Percentiles rank a stretch among this genome's conserved stretches.
Conservation (phyloP, 2,113 vertebrate genomes). For the Salvelinus sp. region DNA sequence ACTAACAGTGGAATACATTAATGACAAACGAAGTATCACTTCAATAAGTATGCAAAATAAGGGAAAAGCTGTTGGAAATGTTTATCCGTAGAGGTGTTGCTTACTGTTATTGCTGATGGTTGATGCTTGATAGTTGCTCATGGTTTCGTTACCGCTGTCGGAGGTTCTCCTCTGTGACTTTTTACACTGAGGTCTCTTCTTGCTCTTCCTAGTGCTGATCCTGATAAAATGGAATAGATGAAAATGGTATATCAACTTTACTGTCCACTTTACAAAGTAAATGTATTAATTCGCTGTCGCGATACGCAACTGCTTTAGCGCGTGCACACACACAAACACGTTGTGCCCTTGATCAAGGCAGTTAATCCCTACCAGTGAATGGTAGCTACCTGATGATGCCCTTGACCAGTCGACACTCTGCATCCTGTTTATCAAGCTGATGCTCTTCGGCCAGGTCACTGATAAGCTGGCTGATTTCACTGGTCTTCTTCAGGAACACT, state of each 20-base stretch:
- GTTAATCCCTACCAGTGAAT: too few relatives aligned
- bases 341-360: too few relatives aligned
- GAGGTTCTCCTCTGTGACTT: conserved; percentile 65
- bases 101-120: conserved; percentile 19
- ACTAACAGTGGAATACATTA: conserved; percentile 6
- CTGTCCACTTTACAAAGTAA: too few relatives aligned
- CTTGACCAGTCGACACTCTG: conserved; percentile 87
- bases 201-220: conserved; percentile 88
- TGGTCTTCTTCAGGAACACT: conserved; percentile 90
- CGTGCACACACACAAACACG: too few relatives aligned
- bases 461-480: conserved; percentile 92
- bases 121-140: conserved; percentile 69
- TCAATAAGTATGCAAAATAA: neutral
- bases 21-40: conserved; percentile 32
- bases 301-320: too few relatives aligned
- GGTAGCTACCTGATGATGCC: conserved; percentile 78
- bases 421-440: conserved; percentile 85
- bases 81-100: neutral
- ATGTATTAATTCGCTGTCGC: too few relatives aligned
- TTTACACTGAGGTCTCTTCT: conserved; percentile 53
- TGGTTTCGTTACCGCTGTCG: conserved; percentile 90
- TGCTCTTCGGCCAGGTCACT: conserved; percentile 77
- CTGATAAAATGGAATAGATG: conserved; percentile 54
- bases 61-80: neutral
- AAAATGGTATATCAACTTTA: too few relatives aligned